Conservation (phyloP, 1,140 invertebrate genomes). For the Heliconius eleuchia region DNA sequence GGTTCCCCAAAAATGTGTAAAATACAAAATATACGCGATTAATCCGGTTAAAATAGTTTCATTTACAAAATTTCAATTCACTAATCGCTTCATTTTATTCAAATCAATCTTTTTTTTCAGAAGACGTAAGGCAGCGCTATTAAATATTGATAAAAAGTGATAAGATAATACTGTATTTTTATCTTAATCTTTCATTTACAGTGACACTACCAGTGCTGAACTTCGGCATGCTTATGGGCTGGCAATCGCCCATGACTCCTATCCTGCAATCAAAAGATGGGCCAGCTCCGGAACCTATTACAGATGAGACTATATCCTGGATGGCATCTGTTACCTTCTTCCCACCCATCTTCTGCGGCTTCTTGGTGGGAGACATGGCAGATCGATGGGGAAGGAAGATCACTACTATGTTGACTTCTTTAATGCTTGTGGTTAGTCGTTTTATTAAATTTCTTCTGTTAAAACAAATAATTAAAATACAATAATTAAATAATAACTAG, state of each 20-base stretch:
- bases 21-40: too few relatives aligned
- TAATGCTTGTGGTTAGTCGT: slow-evolving; percentile 63
- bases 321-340: slow-evolving; percentile 74
- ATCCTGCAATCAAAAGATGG: slow-evolving; percentile 60
- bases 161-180: background rate
- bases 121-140: background rate
- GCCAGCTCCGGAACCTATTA: slow-evolving; percentile 65
- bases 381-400: slow-evolving; percentile 69
- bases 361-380: slow-evolving; percentile 63
- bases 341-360: slow-evolving; percentile 69
- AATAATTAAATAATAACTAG: too few relatives aligned
- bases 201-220: slow-evolving; percentile 72
- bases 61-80: too few relatives aligned
- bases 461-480: too few relatives aligned
- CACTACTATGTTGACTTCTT: slow-evolving; percentile 61
- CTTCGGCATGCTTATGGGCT: slow-evolving; percentile 76
- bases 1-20: too few relatives aligned
- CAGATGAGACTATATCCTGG: slow-evolving; percentile 72
- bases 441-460: slow-evolving; percentile 9
- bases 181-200: slow-evolving; percentile 40
- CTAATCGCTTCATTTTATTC: too few relatives aligned
- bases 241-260: slow-evolving; percentile 75
- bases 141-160: background rate
- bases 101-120: too few relatives aligned
- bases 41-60: too few relatives aligned